Evolutionary conservation across 2,888 invertebrate species (phyloP), one percentile per base, ranked within the genome.

Genomic region (Choristoneura rosaceana): DNA sequence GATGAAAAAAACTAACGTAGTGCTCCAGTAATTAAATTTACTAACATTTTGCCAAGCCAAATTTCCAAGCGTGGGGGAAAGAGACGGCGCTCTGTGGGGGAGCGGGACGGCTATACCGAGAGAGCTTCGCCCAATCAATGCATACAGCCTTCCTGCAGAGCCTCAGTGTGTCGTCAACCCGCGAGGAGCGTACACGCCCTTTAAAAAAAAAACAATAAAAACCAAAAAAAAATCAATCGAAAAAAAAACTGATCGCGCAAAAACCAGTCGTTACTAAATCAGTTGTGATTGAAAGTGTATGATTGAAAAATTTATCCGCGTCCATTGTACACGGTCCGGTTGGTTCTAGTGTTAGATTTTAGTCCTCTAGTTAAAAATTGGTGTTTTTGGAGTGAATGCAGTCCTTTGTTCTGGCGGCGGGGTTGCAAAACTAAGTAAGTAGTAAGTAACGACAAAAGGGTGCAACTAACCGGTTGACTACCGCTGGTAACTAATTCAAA

Each of bases 111-210:
- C 50, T 69, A 79, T 77, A 89, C 67, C 65, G 79, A 75, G 80
- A 77, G 75, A 90, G 92, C 87, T 93, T 86, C 92, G 90, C 89
- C 93, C 87, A 93, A 93, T 93, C 93, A 92, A 94, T 94, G 93
- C 92, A 92, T 86, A 88, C 85, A 88, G 87, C 87, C 87, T 86
- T 79, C 67, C 77, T 92, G 92, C 92, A 90, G 86, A 85, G 82
- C 80, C 84, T 87, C 82, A 93, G 93, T 93, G 84, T 89, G 83
- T 82, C 90, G 88, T 84, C 88, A 76, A 76, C 79, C 77, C 79
- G 84, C 79, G 75, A 77, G 90, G 91, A 89, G 80, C 78, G 84
- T 80, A 73, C 74, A 65, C 58, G 70, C 45, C 67, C 73, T 80
- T 76, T 79, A 84, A 80, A 84, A 80, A 84, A 80, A 77, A 82